Base-by-base conservation (phyloP, 2,888 invertebrate genomes). In the Phrixothrix hirtus region DNA sequence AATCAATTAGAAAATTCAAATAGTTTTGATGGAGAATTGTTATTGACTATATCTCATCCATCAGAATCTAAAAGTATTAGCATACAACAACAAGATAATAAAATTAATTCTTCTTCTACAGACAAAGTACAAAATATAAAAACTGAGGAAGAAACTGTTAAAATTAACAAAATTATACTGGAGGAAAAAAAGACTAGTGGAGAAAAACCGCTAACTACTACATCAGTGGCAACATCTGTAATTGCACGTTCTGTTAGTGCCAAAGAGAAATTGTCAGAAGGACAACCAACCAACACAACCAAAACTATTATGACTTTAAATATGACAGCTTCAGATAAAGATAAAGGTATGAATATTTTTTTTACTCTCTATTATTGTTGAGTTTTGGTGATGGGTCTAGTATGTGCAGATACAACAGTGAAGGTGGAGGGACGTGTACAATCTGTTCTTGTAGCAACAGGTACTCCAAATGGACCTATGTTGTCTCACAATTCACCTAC, bases 381-480 rank as follows among this genome's bases (percentile, higher is more conserved):
- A n/a, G n/a, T n/a, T n/a, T 39, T 46, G 50, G 37, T 53, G 48
- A 53, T 34, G 48, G 44, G 27, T 39, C 27, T 38, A 43, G 29
- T 17, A 34, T 45, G 41, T 44, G 39, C 43, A 55, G 50, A 50
- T 55, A 14, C 44, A 42, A 30, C 59, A 43, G 55, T 57, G 39
- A 74, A 72, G 58, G 58, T 63, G 43, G 65, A 63, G 49, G 72
- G 73, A 58, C 67, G 74, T 51, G 70, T 73, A 41, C 71, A 74
- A 55, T 74, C 75, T 54, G 75, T 75, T 45, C 64, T 75, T 58
- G 75, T 76, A 21, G 70, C 75, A 44, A 70, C 75, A 12, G 71
- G 75, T 49, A 65, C 74, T 29, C 73, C 76, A 12, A 75, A 75
- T 64, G 75, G 75, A 26, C 75, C 76, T 13, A 73, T 77, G 73